phyloP scores from a whole-genome alignment of 2,888 invertebrate species.

The Agrochola macilenta region DNA sequence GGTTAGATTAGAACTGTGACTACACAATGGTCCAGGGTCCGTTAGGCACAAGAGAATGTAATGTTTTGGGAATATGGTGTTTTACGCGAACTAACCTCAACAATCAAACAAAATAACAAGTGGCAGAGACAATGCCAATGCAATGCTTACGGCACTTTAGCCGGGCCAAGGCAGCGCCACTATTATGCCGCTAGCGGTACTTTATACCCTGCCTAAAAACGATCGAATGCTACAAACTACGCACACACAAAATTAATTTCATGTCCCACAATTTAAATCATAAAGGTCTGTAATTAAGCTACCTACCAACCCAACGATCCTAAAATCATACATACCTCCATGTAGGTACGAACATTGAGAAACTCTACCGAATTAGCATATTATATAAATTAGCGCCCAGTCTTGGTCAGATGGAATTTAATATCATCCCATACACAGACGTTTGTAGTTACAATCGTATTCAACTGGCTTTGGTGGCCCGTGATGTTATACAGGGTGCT shows the following conservation, averaged over 20 bases:
- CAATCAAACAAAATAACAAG: too few relatives aligned
- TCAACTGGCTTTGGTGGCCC: conserved; percentile 79
- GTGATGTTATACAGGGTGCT: conserved; percentile 76
- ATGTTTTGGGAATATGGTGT: too few relatives aligned
- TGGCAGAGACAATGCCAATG: too few relatives aligned
- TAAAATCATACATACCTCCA: conserved; percentile 39
- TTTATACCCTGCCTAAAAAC: not conserved
- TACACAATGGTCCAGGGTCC: too few relatives aligned
- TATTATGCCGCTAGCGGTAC: too few relatives aligned
- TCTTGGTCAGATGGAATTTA: conserved; percentile 84
- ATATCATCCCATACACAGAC: conserved; percentile 85
- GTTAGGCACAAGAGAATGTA: too few relatives aligned
- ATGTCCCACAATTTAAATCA: conserved; percentile 17
- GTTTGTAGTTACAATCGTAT: conserved; percentile 82
- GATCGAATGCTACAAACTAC: not conserved
- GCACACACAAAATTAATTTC: not conserved
- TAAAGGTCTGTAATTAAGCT: conserved; percentile 41
- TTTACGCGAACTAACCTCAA: too few relatives aligned
- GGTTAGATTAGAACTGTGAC: too few relatives aligned
- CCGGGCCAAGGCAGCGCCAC: too few relatives aligned
- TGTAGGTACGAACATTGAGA: conserved; percentile 46
- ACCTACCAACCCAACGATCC: conserved; percentile 36
- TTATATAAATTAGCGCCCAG: conserved; percentile 76
- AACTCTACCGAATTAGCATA: conserved; percentile 77
- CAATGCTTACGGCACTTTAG: too few relatives aligned